These are phyloP conservation scores for Synergus japonicus DNA, from an alignment of 2,888 invertebrate genomes.

Conservation along the genomic window DNA sequence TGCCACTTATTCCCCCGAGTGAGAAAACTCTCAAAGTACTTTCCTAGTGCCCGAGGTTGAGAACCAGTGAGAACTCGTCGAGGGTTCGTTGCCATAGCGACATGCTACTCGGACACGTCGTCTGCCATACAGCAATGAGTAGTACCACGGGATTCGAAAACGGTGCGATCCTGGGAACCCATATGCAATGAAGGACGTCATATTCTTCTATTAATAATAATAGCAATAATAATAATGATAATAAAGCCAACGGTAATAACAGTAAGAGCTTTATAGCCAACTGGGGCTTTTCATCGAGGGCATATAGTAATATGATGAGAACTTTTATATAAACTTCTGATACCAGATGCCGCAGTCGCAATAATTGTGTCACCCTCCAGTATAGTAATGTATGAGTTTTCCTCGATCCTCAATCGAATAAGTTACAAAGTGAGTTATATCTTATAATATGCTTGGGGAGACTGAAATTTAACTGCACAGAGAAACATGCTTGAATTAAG, in stretches of 20 bases:
- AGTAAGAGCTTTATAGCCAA: conserved; percentile 6
- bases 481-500: not conserved
- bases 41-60: conserved; percentile 28
- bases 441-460: not conserved
- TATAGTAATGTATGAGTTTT: not conserved
- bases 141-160: conserved; percentile 31
- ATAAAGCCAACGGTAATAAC: conserved; percentile 2
- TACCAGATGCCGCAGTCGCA: conserved; percentile 5
- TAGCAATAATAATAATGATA: not conserved
- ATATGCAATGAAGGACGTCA: conserved; percentile 16
- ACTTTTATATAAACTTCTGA: conserved; percentile 11
- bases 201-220: conserved; percentile 34
- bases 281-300: not conserved
- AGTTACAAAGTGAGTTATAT: not conserved
- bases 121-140: conserved; percentile 44
- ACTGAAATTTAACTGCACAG: not conserved
- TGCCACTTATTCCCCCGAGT: conserved; percentile 20
- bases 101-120: conserved; percentile 66
- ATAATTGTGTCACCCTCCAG: conserved; percentile 6
- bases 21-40: conserved; percentile 29
- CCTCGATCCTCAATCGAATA: conserved; percentile 2
- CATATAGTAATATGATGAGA: not conserved
- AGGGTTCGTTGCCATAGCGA: conserved; percentile 64
- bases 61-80: conserved; percentile 42
- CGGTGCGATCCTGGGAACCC: conserved; percentile 38